A percentile compares a stretch with the other conserved stretches of the same genome.
phyloP scores from a whole-genome alignment of 2,797 vertebrate species.

The Channallabes apus region DNA sequence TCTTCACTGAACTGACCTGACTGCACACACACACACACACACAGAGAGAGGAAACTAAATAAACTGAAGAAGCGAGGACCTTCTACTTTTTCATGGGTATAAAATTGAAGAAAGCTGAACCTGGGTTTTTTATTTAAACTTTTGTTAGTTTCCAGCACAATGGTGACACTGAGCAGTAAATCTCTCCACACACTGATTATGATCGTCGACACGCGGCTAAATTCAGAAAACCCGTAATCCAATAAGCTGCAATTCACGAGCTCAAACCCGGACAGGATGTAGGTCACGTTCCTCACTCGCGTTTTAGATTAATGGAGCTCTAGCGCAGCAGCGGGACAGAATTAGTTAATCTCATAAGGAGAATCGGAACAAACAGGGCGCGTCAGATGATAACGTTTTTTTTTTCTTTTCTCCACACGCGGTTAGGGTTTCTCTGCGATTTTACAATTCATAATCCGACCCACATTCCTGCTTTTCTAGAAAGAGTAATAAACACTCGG shows the following conservation, averaged over 20 bases:
- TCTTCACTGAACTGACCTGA: conserved; percentile 98
- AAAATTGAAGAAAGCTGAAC: background rate
- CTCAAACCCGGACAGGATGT: conserved; percentile 1
- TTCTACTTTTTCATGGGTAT: too few species aligned
- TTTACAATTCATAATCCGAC: background rate
- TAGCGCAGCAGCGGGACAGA: background rate
- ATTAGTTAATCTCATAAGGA: background rate
- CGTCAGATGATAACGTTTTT: too few species aligned
- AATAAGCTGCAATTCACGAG: conserved; percentile 29
- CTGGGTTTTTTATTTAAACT: too few species aligned
- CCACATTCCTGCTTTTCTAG: background rate
- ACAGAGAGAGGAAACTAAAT: conserved; percentile 10
- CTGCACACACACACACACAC: conserved; percentile 67
- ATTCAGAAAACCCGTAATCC: conserved; percentile 21
- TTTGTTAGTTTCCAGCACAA: background rate
- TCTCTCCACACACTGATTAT: conserved; percentile 2
- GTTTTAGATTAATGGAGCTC: background rate
- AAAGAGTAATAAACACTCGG: background rate
- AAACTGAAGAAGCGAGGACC: background rate
- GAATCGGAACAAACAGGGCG: background rate
- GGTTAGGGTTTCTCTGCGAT: background rate
- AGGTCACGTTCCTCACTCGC: background rate
- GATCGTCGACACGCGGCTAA: background rate
- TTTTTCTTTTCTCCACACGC: background rate
- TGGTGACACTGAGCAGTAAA: conserved; percentile 20